phyloP scores from a whole-genome alignment of 2,797 vertebrate species.

The Anabas testudineus region DNA sequence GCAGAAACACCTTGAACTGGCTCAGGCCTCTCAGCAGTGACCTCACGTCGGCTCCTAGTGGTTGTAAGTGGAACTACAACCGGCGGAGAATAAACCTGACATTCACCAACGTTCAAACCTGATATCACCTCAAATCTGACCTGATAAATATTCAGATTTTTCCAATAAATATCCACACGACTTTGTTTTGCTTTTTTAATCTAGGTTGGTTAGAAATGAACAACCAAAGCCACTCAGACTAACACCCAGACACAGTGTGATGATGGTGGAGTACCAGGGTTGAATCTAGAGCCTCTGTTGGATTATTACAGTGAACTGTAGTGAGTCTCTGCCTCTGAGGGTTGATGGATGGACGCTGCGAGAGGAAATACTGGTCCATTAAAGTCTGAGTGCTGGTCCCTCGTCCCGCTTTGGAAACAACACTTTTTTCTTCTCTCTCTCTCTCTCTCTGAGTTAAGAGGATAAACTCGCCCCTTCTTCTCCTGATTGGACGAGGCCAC shows the following conservation, averaged over 20 bases:
- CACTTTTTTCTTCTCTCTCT: constrained; percentile 34
- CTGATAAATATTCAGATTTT: neutral
- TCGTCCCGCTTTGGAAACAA: constrained; percentile 50
- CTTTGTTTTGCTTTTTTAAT: no score
- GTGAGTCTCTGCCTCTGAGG: constrained; percentile 16
- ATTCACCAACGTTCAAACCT: neutral
- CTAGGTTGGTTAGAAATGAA: no score
- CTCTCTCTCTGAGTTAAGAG: constrained; percentile 71
- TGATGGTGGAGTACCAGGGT: neutral
- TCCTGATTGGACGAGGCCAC: constrained; percentile 88
- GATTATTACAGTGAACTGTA: neutral
- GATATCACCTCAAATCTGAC: neutral
- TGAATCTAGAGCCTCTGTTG: neutral
- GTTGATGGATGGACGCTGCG: constrained; percentile 63
- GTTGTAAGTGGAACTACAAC: constrained; percentile 62
- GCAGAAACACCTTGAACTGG: constrained; percentile 27
- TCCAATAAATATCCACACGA: neutral
- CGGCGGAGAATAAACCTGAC: neutral
- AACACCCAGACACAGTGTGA: no score
- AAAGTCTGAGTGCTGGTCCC: constrained; percentile 67
- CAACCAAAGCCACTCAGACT: no score
- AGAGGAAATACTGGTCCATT: constrained; percentile 77
- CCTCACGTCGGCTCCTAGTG: constrained; percentile 81
- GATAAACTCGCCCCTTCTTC: constrained; percentile 86
- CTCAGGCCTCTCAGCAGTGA: constrained; percentile 56